A percentile compares a stretch with the other conserved stretches of the same genome.
These are phyloP conservation scores for Gopherus evgoodei DNA, from an alignment of 2,113 vertebrate genomes.

Conservation along the genomic window DNA sequence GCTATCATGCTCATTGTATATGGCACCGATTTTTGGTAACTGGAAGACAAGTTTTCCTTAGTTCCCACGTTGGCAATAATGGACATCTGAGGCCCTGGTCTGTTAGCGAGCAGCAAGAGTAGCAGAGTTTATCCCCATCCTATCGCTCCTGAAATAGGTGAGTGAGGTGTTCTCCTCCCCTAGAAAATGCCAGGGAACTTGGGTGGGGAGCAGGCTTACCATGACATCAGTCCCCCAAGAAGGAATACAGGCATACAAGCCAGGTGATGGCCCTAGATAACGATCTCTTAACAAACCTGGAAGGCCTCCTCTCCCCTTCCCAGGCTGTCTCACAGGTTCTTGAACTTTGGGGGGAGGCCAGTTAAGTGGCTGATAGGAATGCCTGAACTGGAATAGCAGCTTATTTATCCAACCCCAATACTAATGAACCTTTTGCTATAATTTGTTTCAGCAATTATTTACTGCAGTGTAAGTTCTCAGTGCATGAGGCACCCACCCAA, in stretches of 20 bases:
- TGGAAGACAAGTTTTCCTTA: not conserved
- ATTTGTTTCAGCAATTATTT: not conserved
- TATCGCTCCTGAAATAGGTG: not conserved
- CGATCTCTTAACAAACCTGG: not conserved
- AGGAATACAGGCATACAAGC: rapidly evolving
- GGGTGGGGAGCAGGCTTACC: not conserved
- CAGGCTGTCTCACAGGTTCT: not conserved
- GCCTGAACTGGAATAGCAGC: not conserved
- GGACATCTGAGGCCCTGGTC: not conserved
- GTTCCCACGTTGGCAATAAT: not conserved
- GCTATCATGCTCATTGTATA: not conserved
- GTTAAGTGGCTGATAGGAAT: not conserved
- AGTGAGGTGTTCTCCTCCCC: not conserved
- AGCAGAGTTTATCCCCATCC: not conserved
- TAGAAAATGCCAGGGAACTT: not conserved
- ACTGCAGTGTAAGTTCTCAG: not conserved
- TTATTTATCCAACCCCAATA: not conserved
- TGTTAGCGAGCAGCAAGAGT: not conserved
- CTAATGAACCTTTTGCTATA: not conserved
- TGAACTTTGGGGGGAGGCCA: not conserved
- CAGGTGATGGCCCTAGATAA: not conserved
- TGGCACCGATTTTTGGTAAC: not conserved
- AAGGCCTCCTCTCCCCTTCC: not conserved
- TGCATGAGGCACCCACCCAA: not conserved
- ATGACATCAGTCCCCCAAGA: not conserved